Conservation (phyloP, 2,113 vertebrate genomes). For the Forbesichthys papilliferus region DNA sequence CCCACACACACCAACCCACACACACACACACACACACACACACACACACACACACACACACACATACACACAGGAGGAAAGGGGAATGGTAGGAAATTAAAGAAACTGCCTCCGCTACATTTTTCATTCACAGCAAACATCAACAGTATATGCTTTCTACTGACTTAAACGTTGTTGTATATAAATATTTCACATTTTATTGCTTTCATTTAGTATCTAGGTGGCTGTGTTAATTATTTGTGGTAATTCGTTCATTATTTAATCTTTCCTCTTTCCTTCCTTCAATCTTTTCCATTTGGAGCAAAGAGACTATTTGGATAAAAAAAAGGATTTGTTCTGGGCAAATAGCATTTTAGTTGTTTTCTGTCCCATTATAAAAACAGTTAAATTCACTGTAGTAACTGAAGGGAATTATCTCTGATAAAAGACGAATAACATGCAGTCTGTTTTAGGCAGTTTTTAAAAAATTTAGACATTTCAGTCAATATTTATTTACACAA, state of each 20-base stretch:
- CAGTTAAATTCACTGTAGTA: too few species aligned
- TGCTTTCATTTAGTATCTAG: neutral
- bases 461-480: neutral
- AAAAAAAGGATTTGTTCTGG: neutral
- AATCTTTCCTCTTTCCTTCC: constrained; percentile 10
- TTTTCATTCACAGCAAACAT: constrained; percentile 62
- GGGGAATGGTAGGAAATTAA: constrained; percentile 31
- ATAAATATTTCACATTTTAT: neutral
- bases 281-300: neutral
- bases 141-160: constrained; percentile 43
- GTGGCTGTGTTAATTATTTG: constrained; percentile 3
- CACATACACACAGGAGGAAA: constrained; percentile 20
- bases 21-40: too few species aligned
- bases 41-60: constrained; percentile 22
- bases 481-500: neutral
- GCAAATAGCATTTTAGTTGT: neutral
- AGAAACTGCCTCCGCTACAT: constrained; percentile 51
- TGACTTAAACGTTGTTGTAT: constrained; percentile 22
- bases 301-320: neutral
- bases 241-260: constrained; percentile 30
- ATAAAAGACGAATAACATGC: too few species aligned
- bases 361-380: too few species aligned
- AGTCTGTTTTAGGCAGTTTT: neutral
- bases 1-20: too few species aligned
- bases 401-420: too few species aligned